phyloP scores from a whole-genome alignment of 2,888 invertebrate genomes.

The Stenotaenia linearis region DNA sequence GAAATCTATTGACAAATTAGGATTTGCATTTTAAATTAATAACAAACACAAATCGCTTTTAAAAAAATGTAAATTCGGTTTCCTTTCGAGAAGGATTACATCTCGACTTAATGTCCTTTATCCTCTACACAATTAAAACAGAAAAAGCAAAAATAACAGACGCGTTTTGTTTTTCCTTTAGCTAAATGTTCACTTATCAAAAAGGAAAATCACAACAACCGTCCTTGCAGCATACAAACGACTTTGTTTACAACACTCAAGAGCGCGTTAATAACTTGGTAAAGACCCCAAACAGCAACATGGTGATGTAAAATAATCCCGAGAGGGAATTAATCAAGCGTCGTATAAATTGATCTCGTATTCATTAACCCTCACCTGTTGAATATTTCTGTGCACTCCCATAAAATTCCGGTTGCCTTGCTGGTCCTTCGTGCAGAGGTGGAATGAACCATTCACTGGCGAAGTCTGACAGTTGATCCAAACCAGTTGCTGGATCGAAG shows the following conservation, averaged over 20 bases:
- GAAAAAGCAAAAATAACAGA: too few relatives aligned
- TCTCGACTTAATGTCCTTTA: too few relatives aligned
- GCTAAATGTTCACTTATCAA: not conserved
- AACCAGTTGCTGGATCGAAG: conserved; percentile 61
- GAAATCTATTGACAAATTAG: too few relatives aligned
- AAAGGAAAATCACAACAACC: not conserved
- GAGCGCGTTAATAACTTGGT: not conserved
- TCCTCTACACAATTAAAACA: too few relatives aligned
- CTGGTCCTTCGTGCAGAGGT: conserved; percentile 51
- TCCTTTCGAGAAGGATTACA: too few relatives aligned
- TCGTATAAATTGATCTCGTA: not conserved
- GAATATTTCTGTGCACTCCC: conserved; percentile 21
- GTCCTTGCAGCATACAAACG: not conserved
- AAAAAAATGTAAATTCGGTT: too few relatives aligned
- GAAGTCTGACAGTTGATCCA: conserved; percentile 60
- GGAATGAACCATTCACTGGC: conserved; percentile 78
- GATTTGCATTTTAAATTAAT: too few relatives aligned
- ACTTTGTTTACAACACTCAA: not conserved
- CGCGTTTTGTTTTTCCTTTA: too few relatives aligned
- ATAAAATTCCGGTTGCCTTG: not conserved
- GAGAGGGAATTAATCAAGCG: not conserved
- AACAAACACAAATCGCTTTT: too few relatives aligned
- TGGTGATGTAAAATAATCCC: not conserved
- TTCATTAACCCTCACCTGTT: conserved; percentile 17
- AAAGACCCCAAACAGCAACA: not conserved